Base-by-base conservation (phyloP, 1,140 invertebrate species). In the Daktulosphaira vitifoliae region DNA sequence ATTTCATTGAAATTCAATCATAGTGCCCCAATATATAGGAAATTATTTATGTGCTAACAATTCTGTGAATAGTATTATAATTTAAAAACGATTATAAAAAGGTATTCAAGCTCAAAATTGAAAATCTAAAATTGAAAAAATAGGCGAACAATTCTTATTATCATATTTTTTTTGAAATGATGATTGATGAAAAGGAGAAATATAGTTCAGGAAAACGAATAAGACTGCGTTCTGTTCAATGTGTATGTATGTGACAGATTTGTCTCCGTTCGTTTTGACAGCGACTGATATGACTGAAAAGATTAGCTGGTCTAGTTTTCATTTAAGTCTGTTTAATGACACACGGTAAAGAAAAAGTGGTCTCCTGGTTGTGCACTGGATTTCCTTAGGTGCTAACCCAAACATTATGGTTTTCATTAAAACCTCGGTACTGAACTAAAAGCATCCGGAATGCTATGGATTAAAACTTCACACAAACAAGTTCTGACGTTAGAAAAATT, bases 221-320 rank as follows among this genome's bases (percentile, higher is more conserved):
- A 15, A 7, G 13, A 33, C 29, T 33, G 29, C 29, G 29, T 5
- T 33, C 29, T 22, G 37, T 26, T 42, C 18, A 11, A 15, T 1
- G 38, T 22, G 53, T 42, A 2, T 25, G 38, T 3, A 8, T 2
- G 16, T 62, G 56, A 62, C 56, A 39, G 56, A 62, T 62, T 59
- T 59, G 54, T 59, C 42, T 11, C 25, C n/a, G 42, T 33, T 46
- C 42, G 18, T 62, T 62, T 62, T 62, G 42, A 62, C 42, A 48
- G 42, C 56, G 56, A 46, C 56, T 59, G 38, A 59, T 59, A 59
- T 22, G 54, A 29, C 54, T 22, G 56, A 33, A 25, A 62, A 62
- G 56, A 62, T 62, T 62, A 62, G 56, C 42, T n/a, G 56, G 26
- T 62, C 56, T 48, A 25, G 56, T 62, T 62, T 62, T 62, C 56